Percentiles rank a stretch among this genome's conserved stretches.
Evolutionary conservation across 1,140 invertebrate species (phyloP).

Genomic region (Hylyphantes graminicola): DNA sequence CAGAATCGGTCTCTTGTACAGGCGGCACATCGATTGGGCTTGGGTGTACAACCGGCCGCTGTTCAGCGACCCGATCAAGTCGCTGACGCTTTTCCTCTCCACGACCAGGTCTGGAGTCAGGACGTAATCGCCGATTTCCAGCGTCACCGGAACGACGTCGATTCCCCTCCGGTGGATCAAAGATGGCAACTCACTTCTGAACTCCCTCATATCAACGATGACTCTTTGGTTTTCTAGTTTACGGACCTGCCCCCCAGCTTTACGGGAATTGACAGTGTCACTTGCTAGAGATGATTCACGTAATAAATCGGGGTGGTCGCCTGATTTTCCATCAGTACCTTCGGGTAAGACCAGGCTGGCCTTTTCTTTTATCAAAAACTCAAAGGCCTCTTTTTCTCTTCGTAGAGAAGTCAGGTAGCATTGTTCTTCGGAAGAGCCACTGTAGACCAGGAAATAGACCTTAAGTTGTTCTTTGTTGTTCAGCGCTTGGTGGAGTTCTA

Average conservation of each 20-base stretch:
- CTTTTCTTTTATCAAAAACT: constrained; percentile 89
- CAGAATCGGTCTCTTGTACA: constrained; percentile 90
- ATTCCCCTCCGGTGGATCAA: constrained; percentile 93
- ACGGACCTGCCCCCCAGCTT: constrained; percentile 58
- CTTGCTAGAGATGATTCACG: constrained; percentile 67
- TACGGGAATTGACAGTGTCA: constrained; percentile 65
- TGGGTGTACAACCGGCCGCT: constrained; percentile 96
- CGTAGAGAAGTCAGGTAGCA: constrained; percentile 89
- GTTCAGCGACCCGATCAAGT: constrained; percentile 95
- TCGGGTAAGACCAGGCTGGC: constrained; percentile 59
- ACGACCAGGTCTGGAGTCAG: constrained; percentile 95
- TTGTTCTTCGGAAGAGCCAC: constrained; percentile 93
- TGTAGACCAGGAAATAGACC: constrained; percentile 63
- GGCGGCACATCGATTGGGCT: constrained; percentile 86
- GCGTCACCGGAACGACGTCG: constrained; percentile 90
- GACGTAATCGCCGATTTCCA: constrained; percentile 96
- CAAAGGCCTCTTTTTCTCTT: constrained; percentile 94
- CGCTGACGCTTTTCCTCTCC: constrained; percentile 96
- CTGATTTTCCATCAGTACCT: constrained; percentile 77
- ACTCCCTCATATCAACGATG: constrained; percentile 98
- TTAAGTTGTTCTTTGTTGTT: constrained; percentile 51
- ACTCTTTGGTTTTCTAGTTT: constrained; percentile 68
- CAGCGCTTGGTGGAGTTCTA: constrained; percentile 78
- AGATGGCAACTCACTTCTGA: constrained; percentile 94
- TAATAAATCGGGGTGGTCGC: constrained; percentile 76